Evolutionary conservation across 1,140 invertebrate genomes (phyloP).

Genomic region (Coenobita brevimanus): DNA sequence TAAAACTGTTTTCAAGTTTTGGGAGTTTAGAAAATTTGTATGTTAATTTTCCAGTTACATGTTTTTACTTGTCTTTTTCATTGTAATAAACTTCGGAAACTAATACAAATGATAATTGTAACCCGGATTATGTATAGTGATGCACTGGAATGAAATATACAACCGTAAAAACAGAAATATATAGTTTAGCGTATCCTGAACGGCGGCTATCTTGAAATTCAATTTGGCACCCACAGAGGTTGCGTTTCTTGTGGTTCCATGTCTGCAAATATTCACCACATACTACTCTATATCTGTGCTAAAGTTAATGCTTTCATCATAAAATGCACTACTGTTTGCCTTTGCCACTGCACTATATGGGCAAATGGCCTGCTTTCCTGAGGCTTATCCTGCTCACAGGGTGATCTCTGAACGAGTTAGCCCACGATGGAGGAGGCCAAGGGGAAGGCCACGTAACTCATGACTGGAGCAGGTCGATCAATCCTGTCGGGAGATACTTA

Average conservation of each 20-base stretch:
- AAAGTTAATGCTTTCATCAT: slow-evolving; percentile 15
- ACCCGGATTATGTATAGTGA: slow-evolving; percentile 7
- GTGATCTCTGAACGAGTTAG: no score
- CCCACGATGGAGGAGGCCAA: no score
- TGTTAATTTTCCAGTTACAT: slow-evolving; percentile 1
- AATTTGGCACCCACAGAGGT: neutral
- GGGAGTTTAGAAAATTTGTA: neutral
- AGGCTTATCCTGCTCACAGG: no score
- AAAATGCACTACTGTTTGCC: neutral
- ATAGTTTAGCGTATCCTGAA: neutral
- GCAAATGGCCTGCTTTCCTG: no score
- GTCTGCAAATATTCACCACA: neutral
- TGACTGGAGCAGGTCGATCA: no score
- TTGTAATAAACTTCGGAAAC: slow-evolving; percentile 19
- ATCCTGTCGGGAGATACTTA: no score
- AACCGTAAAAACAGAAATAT: no score
- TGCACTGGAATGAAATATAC: slow-evolving; percentile 6
- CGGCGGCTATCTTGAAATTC: neutral
- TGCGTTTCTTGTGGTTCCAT: neutral
- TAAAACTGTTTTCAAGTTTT: neutral
- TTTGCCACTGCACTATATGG: slow-evolving; percentile 5
- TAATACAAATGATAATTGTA: slow-evolving; percentile 1
- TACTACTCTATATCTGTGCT: slow-evolving; percentile 10
- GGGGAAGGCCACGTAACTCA: no score
- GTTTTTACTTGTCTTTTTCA: slow-evolving; percentile 7